These are phyloP conservation scores for Ardeotis arabs DNA, from an alignment of 2,113 vertebrate genomes.

Conservation along the genomic window DNA sequence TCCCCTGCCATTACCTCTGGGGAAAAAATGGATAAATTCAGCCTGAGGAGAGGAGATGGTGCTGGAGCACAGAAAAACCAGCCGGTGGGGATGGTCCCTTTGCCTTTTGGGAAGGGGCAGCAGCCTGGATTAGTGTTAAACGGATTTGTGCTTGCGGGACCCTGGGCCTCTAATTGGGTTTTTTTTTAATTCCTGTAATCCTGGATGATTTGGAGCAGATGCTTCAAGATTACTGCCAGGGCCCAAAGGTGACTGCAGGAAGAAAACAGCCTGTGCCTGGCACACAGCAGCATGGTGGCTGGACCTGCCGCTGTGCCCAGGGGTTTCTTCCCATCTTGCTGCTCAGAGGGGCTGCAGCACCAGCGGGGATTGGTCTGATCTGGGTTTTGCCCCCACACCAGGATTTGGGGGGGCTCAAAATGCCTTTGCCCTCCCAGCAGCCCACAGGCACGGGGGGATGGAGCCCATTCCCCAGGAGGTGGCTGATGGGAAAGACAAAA, in stretches of 20 bases:
- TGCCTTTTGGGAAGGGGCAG: constrained; percentile 59
- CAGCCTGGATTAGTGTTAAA: constrained; percentile 74
- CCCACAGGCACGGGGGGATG: neutral
- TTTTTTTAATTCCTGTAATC: constrained; percentile 75
- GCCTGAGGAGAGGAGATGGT: neutral
- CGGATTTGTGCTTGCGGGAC: constrained; percentile 73
- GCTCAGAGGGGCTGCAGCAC: neutral
- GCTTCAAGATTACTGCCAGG: constrained; percentile 71
- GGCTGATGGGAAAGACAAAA: constrained; percentile 33
- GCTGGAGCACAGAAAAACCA: neutral
- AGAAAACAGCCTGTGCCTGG: constrained; percentile 54
- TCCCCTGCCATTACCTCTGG: neutral
- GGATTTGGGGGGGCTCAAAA: neutral
- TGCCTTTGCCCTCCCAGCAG: neutral
- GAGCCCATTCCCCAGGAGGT: neutral
- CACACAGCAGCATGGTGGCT: neutral
- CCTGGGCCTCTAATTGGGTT: constrained; percentile 70
- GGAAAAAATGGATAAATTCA: neutral
- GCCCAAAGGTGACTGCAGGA: constrained; percentile 69
- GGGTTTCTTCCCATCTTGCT: neutral
- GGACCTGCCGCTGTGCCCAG: rapidly evolving
- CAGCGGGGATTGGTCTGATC: neutral
- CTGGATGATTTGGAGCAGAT: constrained; percentile 78
- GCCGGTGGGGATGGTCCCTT: neutral
- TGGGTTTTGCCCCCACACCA: neutral